A percentile compares a stretch with the other conserved stretches of the same genome.
Conservation (phyloP, 2,113 vertebrate genomes). For the Peucedramus taeniatus region DNA sequence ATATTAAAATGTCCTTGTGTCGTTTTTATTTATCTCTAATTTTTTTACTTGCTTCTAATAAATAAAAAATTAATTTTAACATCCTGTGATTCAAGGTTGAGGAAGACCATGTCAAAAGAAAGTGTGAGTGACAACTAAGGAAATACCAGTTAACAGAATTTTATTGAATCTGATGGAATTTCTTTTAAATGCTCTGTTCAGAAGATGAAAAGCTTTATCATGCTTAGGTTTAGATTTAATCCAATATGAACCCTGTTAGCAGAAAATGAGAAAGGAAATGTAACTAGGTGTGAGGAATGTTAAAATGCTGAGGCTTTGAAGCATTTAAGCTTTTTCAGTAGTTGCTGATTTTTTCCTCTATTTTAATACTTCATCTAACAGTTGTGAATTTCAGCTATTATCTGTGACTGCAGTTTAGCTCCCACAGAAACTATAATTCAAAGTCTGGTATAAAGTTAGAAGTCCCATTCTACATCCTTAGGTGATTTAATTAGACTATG, state of each 20-base stretch:
- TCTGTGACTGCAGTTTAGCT: background rate
- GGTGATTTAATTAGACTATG: background rate
- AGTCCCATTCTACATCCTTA: background rate
- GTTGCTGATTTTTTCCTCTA: background rate
- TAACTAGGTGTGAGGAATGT: conserved; percentile 49
- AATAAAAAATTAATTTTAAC: conserved; percentile 57
- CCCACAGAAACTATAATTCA: background rate
- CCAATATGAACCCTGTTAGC: conserved; percentile 52
- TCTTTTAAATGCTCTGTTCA: conserved; percentile 62
- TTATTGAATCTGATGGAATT: conserved; percentile 60
- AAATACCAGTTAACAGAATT: conserved; percentile 68
- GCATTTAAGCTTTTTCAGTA: conserved; percentile 21
- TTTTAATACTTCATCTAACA: conserved; percentile 19
- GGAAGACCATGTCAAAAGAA: conserved; percentile 46
- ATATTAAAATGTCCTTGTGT: background rate
- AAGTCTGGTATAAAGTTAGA: background rate
- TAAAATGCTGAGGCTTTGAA: conserved; percentile 41
- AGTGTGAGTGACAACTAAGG: conserved; percentile 62
- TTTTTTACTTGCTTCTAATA: conserved; percentile 8
- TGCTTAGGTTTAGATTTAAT: conserved; percentile 68
- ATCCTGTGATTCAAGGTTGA: conserved; percentile 41
- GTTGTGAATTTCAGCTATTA: conserved; percentile 18
- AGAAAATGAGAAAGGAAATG: conserved; percentile 68
- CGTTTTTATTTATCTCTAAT: conserved; percentile 7
- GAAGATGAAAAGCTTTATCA: conserved; percentile 68